phyloP scores from a whole-genome alignment of 2,888 invertebrate genomes.

The Pyrocoelia pectoralis region DNA sequence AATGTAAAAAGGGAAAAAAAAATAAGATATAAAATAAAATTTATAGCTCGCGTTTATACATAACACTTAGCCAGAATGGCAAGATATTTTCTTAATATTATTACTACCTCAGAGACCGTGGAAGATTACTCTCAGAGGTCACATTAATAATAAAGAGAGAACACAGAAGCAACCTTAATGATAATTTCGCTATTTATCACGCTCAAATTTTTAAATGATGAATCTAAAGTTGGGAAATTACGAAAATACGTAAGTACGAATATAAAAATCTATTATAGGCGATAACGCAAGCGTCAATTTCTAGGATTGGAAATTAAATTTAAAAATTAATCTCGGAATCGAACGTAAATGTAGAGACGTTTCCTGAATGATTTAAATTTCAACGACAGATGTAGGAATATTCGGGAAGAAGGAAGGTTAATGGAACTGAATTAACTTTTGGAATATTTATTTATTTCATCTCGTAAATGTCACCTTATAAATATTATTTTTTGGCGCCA shows the following conservation, averaged over 20 bases:
- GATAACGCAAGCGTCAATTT: no score
- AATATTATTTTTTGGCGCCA: not conserved
- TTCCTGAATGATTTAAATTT: not conserved
- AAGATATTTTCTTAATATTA: constrained; percentile 5
- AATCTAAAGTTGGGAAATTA: no score
- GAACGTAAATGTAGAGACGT: no score
- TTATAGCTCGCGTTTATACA: not conserved
- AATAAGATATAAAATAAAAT: not conserved
- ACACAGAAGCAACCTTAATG: not conserved
- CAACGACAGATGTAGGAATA: not conserved
- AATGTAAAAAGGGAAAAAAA: not conserved
- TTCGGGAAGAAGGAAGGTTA: no score
- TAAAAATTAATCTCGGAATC: no score
- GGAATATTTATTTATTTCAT: not conserved
- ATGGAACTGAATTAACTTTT: not conserved
- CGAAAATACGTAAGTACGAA: not conserved
- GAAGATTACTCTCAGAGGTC: constrained; percentile 4
- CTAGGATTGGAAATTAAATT: no score
- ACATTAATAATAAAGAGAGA: constrained; percentile 1
- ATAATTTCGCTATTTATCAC: not conserved
- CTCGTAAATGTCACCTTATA: not conserved
- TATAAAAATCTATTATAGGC: no score
- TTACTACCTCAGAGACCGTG: not conserved
- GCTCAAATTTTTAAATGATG: not conserved
- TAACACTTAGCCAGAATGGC: not conserved